phyloP scores from a whole-genome alignment of 2,797 vertebrate species.

The Selene dorsalis region DNA sequence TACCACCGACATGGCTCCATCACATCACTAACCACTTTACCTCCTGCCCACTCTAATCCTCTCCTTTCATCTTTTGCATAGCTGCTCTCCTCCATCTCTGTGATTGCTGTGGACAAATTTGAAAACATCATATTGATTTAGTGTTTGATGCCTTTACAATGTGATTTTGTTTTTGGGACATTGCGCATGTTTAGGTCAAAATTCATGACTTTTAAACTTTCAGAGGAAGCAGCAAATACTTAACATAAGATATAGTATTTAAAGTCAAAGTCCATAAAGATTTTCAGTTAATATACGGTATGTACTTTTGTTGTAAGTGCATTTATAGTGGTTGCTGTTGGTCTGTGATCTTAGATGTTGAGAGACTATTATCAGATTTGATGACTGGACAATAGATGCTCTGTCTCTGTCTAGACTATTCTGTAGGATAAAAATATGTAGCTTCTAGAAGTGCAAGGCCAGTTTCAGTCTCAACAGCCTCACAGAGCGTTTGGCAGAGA shows the following conservation, averaged over 20 bases:
- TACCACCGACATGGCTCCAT: slow-evolving; percentile 33
- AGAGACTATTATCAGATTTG: background rate
- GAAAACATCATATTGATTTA: slow-evolving; percentile 47
- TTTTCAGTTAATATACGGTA: slow-evolving; percentile 6
- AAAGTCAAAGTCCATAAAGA: slow-evolving; percentile 7
- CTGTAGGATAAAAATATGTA: background rate
- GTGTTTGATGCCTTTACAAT: slow-evolving; percentile 54
- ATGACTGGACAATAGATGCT: background rate
- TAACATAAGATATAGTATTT: background rate
- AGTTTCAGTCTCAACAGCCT: background rate
- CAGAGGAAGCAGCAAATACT: background rate
- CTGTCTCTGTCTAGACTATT: background rate
- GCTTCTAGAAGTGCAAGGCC: background rate
- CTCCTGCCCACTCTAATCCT: slow-evolving; percentile 12
- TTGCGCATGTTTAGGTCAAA: slow-evolving; percentile 18
- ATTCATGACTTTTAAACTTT: background rate
- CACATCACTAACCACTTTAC: slow-evolving; percentile 44
- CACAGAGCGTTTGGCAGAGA: background rate
- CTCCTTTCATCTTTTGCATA: slow-evolving; percentile 59
- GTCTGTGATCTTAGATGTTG: background rate
- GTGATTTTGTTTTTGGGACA: slow-evolving; percentile 33
- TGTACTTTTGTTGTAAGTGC: background rate
- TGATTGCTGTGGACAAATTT: slow-evolving; percentile 46
- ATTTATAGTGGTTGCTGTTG: background rate
- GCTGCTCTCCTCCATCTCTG: slow-evolving; percentile 44